Evolutionary conservation across 2,888 invertebrate genomes (phyloP).

Genomic region (Ennomos fuscantarius): DNA sequence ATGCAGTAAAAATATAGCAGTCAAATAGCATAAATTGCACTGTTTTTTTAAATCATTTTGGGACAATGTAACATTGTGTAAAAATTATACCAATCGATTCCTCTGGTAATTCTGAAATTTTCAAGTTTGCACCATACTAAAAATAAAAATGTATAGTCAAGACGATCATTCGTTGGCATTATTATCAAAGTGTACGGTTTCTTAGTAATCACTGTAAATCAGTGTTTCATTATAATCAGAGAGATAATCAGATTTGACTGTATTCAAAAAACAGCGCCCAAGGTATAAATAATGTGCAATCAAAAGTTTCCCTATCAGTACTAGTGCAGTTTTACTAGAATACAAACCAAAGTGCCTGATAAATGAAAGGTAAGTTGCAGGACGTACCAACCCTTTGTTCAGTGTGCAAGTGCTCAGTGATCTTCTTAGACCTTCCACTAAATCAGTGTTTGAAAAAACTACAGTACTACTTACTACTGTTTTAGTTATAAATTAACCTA

Average conservation of each 20-base stretch:
- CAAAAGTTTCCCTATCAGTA: constrained; percentile 42
- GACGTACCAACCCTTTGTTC: neutral
- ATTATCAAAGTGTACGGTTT: constrained; percentile 28
- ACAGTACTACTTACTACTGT: too few relatives aligned
- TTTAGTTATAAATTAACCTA: too few relatives aligned
- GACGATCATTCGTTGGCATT: neutral
- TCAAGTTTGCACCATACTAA: neutral
- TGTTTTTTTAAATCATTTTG: too few relatives aligned
- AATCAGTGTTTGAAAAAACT: too few relatives aligned
- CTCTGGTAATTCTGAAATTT: too few relatives aligned
- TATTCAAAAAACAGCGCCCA: constrained; percentile 38
- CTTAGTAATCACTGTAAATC: constrained; percentile 48
- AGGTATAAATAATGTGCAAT: constrained; percentile 53
- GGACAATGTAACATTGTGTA: too few relatives aligned
- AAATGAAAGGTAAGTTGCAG: constrained; percentile 52
- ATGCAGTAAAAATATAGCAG: too few relatives aligned
- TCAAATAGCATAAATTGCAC: too few relatives aligned
- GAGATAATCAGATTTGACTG: constrained; percentile 43
- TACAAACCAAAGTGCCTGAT: constrained; percentile 38
- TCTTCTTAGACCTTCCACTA: neutral
- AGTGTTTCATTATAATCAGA: constrained; percentile 43
- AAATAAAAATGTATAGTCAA: neutral
- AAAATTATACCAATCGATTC: too few relatives aligned
- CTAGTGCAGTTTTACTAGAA: constrained; percentile 41
- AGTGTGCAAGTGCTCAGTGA: constrained; percentile 8